A percentile compares a stretch with the other conserved stretches of the same genome.
phyloP scores from a whole-genome alignment of 2,888 invertebrate species.

The Sesamia inferens region DNA sequence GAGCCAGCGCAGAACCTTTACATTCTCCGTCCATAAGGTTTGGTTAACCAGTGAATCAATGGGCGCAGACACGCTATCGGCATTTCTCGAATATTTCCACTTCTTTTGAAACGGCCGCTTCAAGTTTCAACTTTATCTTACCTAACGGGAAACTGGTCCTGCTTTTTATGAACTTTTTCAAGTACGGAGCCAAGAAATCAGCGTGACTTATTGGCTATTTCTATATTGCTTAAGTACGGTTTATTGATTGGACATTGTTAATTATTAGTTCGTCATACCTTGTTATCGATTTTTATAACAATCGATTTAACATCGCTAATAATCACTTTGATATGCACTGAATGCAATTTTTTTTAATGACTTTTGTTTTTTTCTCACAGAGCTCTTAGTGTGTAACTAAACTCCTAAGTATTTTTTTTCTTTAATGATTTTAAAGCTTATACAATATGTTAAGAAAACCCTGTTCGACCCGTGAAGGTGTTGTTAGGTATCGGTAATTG shows the following conservation, averaged over 20 bases:
- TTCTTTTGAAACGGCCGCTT: slow-evolving; percentile 79
- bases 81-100: slow-evolving; percentile 76
- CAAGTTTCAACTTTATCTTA: slow-evolving; percentile 77
- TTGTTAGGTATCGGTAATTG: too few species aligned
- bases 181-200: slow-evolving; percentile 60
- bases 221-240: slow-evolving; percentile 7
- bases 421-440: not conserved
- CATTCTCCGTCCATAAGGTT: slow-evolving; percentile 58
- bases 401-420: not conserved
- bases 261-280: slow-evolving; percentile 36
- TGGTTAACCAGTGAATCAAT: slow-evolving; percentile 71
- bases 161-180: slow-evolving; percentile 72
- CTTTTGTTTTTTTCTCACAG: not conserved
- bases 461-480: too few species aligned
- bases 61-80: slow-evolving; percentile 70
- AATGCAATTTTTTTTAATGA: not conserved
- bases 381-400: not conserved
- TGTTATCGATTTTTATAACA: slow-evolving; percentile 33
- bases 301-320: slow-evolving; percentile 25
- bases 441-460: too few species aligned
- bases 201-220: slow-evolving; percentile 42
- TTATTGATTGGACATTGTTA: slow-evolving; percentile 23
- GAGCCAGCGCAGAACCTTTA: slow-evolving; percentile 45
- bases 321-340: slow-evolving; percentile 29
- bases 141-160: slow-evolving; percentile 80